Conservation (phyloP, 92 coral and sea anemone species). For the Phymanthus crucifer region DNA sequence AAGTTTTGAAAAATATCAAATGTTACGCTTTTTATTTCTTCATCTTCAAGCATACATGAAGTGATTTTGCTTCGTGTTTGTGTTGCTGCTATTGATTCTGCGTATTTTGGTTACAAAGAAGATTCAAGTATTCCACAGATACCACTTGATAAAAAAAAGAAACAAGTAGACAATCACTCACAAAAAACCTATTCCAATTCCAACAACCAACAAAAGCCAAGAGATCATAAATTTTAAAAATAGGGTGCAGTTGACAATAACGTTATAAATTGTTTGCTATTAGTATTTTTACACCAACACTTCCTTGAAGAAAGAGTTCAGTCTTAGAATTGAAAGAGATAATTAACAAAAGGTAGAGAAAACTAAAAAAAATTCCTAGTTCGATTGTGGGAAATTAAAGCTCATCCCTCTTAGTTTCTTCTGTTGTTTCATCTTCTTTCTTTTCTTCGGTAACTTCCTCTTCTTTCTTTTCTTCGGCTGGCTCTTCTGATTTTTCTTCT, state of each 20-base stretch:
- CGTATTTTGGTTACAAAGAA: conserved; percentile 33
- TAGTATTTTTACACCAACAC: neutral
- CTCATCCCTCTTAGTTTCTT: conserved; percentile 73
- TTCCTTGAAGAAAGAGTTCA: neutral
- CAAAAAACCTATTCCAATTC: neutral
- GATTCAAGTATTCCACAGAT: neutral
- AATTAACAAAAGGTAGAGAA: conserved; percentile 5
- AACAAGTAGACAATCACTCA: neutral
- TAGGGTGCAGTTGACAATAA: neutral
- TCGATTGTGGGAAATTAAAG: conserved; percentile 50
- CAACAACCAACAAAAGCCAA: neutral
- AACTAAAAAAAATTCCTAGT: conserved; percentile 50
- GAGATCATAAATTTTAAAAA: neutral
- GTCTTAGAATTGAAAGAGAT: neutral
- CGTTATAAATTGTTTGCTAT: neutral
- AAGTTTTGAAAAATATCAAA: neutral
- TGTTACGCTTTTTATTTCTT: conserved; percentile 40
- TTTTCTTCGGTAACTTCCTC: no score
- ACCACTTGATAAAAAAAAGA: neutral
- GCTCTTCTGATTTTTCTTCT: conserved; percentile 29
- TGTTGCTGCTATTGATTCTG: conserved; percentile 1
- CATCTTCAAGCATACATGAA: conserved; percentile 39
- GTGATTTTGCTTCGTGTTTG: conserved; percentile 18
- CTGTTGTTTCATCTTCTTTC: conserved; percentile 73
- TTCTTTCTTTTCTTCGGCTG: conserved; percentile 40